Percentiles rank a stretch among this genome's conserved stretches.
phyloP scores from a whole-genome alignment of 2,888 invertebrate genomes.

The Agrochola litura region DNA sequence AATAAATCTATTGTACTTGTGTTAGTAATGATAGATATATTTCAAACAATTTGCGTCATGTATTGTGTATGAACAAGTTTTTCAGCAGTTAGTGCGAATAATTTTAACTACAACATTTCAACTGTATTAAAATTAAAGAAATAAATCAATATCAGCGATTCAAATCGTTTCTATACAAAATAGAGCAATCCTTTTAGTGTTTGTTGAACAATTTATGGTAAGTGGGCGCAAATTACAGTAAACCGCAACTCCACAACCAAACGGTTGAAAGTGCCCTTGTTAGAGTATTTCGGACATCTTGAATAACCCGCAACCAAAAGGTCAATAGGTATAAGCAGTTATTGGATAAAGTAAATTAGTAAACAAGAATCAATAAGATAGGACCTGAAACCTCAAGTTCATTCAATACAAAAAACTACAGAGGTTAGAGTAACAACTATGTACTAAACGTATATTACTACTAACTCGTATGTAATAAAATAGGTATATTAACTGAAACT shows the following conservation, averaged over 20 bases:
- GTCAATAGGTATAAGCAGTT: constrained; percentile 13
- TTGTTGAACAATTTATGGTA: constrained; percentile 44
- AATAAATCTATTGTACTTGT: constrained; percentile 63
- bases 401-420: not conserved
- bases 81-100: not conserved
- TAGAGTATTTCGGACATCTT: constrained; percentile 35
- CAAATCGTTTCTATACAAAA: constrained; percentile 17
- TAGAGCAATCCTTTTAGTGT: constrained; percentile 37
- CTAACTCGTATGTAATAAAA: not conserved
- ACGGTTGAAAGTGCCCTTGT: constrained; percentile 40
- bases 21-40: constrained; percentile 29
- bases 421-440: not conserved
- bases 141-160: constrained; percentile 6
- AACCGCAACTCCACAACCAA: constrained; percentile 44
- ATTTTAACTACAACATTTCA: constrained; percentile 2
- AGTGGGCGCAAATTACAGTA: constrained; percentile 44
- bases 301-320: constrained; percentile 22
- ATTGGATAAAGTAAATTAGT: not conserved
- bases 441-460: too few relatives aligned
- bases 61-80: not conserved
- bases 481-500: not conserved
- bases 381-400: not conserved
- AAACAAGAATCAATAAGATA: not conserved
- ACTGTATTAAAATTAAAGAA: constrained; percentile 3
- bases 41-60: constrained; percentile 27